Percentiles rank a stretch among this genome's conserved stretches.
These are phyloP conservation scores for Coronaproctus castanopsis DNA, from an alignment of 2,888 invertebrate species.

Conservation along the genomic window DNA sequence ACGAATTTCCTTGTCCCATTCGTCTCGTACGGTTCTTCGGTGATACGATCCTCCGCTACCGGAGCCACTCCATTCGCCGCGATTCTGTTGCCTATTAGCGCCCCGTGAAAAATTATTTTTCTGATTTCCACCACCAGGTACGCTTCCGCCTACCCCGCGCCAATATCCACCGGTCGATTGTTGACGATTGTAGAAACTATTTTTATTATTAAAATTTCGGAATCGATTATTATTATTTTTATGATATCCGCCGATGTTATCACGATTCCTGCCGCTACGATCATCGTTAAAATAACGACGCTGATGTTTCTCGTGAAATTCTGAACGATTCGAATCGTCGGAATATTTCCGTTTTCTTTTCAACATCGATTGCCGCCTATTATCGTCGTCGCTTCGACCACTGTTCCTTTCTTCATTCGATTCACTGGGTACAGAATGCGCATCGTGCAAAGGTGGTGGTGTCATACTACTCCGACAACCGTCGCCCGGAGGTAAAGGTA, in stretches of 20 bases:
- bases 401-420: no score
- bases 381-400: no score
- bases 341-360: neutral
- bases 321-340: neutral
- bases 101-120: neutral
- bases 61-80: neutral
- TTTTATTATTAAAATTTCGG: no score
- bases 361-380: no score
- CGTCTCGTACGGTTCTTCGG: conserved; percentile 2
- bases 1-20: neutral
- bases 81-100: neutral
- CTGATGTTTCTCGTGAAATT: neutral
- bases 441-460: no score
- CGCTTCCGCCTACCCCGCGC: conserved; percentile 1
- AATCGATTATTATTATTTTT: neutral
- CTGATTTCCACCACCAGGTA: conserved; percentile 4
- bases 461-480: no score
- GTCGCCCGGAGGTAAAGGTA: no score
- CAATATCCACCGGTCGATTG: neutral
- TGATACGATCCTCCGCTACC: neutral
- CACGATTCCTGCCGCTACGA: conserved; percentile 1
- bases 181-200: neutral
- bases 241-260: conserved; percentile 1
- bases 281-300: neutral
- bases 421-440: no score